Percentiles rank a stretch among this genome's conserved stretches.
Conservation (phyloP, 1,140 invertebrate genomes). For the Acyrthosiphon pisum region DNA sequence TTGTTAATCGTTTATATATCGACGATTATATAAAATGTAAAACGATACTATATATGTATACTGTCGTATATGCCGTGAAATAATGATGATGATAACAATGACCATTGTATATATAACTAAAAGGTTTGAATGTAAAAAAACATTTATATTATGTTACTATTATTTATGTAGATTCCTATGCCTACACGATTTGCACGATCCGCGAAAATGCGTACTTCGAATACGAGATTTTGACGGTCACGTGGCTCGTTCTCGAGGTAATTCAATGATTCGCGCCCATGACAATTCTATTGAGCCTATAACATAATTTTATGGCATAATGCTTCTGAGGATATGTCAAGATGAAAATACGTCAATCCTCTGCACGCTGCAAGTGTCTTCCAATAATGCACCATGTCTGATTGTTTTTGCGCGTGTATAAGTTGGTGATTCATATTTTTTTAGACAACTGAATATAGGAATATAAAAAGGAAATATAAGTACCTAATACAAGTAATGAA, state of each 20-base stretch:
- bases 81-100: not conserved
- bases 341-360: too few relatives aligned
- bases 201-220: not conserved
- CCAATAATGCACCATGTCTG: too few relatives aligned
- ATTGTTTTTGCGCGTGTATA: too few relatives aligned
- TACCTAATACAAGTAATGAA: too few relatives aligned
- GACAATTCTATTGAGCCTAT: too few relatives aligned
- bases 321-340: too few relatives aligned
- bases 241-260: not conserved
- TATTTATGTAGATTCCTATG: not conserved
- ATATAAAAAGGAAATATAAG: too few relatives aligned
- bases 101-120: not conserved
- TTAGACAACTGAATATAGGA: too few relatives aligned
- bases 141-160: not conserved
- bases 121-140: not conserved
- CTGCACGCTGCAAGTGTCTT: too few relatives aligned
- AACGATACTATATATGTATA: not conserved
- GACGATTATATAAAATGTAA: not conserved
- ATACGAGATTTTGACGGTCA: not conserved
- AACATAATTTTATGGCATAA: too few relatives aligned
- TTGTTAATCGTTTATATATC: not conserved
- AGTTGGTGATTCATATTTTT: too few relatives aligned
- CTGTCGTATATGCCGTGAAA: not conserved
- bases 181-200: not conserved
- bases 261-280: not conserved